phyloP scores from a whole-genome alignment of 2,888 invertebrate genomes.

The Eudemis profundana region DNA sequence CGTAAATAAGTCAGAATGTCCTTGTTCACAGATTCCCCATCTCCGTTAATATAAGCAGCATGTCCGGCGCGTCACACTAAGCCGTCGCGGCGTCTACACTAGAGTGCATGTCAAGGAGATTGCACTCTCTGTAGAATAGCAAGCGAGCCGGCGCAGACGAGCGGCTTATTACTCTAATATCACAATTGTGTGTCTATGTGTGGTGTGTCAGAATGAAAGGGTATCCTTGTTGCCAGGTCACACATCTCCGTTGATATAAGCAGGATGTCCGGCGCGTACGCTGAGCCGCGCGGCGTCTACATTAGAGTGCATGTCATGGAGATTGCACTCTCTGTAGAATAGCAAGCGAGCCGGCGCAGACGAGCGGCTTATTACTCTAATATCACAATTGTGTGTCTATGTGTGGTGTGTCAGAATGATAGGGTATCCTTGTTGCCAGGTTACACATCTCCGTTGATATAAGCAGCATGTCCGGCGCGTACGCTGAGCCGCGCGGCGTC shows the following conservation, averaged over 20 bases:
- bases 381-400: no score
- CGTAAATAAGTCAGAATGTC: not conserved
- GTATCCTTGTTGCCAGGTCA: not conserved
- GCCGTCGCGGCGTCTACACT: constrained; percentile 19
- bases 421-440: not conserved
- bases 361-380: not conserved
- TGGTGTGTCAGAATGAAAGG: no score
- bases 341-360: constrained; percentile 5
- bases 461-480: constrained; percentile 20
- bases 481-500: no score
- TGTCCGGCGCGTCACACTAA: constrained; percentile 17
- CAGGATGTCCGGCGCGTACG: constrained; percentile 15
- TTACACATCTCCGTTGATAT: constrained; percentile 1
- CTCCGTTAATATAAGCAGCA: constrained; percentile 18
- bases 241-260: constrained; percentile 14
- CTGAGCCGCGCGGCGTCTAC: no score
- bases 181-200: no score
- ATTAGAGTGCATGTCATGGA: constrained; percentile 27
- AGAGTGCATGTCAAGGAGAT: constrained; percentile 30
- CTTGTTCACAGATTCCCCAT: not conserved
- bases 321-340: constrained; percentile 21
- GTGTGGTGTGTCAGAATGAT: no score
- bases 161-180: no score
- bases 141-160: not conserved
- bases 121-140: constrained; percentile 21